Evolutionary conservation across 1,140 invertebrate species (phyloP).

Genomic region (Drosophila sp.): DNA sequence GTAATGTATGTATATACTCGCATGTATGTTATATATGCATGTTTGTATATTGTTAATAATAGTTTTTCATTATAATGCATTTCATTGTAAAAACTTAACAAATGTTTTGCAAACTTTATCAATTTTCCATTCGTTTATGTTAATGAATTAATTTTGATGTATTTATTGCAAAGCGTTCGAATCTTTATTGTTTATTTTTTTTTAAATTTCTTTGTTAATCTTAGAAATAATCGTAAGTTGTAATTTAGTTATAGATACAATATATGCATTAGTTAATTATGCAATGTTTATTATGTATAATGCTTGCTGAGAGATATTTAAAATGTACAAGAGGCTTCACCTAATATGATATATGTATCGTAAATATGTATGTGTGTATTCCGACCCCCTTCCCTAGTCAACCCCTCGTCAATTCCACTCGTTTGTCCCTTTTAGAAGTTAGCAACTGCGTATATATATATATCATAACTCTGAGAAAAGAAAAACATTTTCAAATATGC

Average conservation of each 20-base stretch:
- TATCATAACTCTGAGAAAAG: neutral
- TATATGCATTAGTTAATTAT: conserved; percentile 35
- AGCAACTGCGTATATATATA: conserved; percentile 22
- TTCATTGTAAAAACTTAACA: conserved; percentile 83
- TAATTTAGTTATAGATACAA: conserved; percentile 51
- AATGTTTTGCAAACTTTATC: conserved; percentile 74
- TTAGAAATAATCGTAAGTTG: conserved; percentile 46
- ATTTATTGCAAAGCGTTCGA: conserved; percentile 57
- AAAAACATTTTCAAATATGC: conserved; percentile 41
- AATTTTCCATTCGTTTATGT: conserved; percentile 38
- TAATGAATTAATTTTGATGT: conserved; percentile 28
- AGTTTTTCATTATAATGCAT: conserved; percentile 70
- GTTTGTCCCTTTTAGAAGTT: conserved; percentile 14
- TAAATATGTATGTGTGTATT: conserved; percentile 29
- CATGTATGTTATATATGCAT: conserved; percentile 26
- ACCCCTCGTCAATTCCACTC: no score
- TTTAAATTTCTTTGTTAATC: conserved; percentile 19
- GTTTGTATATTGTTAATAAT: conserved; percentile 50
- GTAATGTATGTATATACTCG: conserved; percentile 13
- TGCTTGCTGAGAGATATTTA: conserved; percentile 49
- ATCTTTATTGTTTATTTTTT: conserved; percentile 29
- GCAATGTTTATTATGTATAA: no score
- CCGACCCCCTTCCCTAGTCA: conserved; percentile 18
- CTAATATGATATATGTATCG: conserved; percentile 49
- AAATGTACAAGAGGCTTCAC: conserved; percentile 59